phyloP scores from a whole-genome alignment of 2,888 invertebrate species.

The Helleia helle region DNA sequence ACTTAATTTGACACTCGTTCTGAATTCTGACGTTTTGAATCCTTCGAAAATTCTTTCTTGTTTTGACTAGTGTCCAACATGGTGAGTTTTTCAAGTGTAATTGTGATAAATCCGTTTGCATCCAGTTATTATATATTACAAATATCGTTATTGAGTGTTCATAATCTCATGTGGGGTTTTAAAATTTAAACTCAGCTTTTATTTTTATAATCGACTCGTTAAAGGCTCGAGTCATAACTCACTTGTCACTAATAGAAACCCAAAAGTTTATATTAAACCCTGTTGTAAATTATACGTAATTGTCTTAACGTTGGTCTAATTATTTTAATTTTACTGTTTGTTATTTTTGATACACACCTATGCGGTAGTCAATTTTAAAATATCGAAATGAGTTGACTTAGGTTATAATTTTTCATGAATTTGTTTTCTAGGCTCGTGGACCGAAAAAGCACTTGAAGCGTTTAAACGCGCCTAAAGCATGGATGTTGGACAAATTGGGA shows the following conservation, averaged over 20 bases:
- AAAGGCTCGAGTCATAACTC: no score
- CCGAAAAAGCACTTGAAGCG: slow-evolving; percentile 99
- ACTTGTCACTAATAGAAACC: background rate
- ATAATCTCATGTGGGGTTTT: background rate
- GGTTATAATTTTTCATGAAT: slow-evolving; percentile 19
- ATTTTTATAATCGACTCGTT: background rate
- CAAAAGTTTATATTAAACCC: no score
- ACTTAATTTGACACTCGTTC: slow-evolving; percentile 7
- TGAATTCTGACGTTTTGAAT: slow-evolving; percentile 14
- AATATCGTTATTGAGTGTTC: background rate
- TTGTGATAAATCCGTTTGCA: slow-evolving; percentile 36
- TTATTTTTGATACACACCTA: no score
- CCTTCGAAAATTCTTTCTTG: slow-evolving; percentile 44
- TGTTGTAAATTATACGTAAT: no score
- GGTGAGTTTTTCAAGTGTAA: slow-evolving; percentile 43
- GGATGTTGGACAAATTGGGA: slow-evolving; percentile 99
- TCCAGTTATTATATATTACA: slow-evolving; percentile 23
- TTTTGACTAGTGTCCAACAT: slow-evolving; percentile 56
- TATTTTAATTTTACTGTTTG: no score
- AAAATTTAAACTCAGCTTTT: background rate
- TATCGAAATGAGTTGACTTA: background rate
- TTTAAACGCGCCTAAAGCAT: slow-evolving; percentile 98
- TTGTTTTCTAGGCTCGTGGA: slow-evolving; percentile 88
- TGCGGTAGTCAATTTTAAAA: no score
- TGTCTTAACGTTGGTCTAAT: no score